Percentiles rank a stretch among this genome's conserved stretches.
Conservation (phyloP, 2,888 invertebrate genomes). For the Pyrocoelia pectoralis region DNA sequence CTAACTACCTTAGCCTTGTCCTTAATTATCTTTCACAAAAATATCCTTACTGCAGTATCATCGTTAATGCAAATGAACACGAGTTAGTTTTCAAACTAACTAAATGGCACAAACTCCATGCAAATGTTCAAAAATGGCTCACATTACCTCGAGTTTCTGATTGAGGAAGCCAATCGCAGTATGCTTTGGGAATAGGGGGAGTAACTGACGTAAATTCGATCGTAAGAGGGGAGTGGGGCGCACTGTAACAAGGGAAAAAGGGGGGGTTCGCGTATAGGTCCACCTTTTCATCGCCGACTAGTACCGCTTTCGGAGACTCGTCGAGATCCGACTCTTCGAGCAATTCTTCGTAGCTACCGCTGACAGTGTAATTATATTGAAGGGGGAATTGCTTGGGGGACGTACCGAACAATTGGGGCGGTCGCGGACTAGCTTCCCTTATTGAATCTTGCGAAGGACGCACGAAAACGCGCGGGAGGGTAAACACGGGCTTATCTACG, state of each 20-base stretch:
- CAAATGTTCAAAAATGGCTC: conserved; percentile 44
- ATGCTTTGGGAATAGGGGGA: conserved; percentile 52
- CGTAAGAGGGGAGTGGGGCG: conserved; percentile 22
- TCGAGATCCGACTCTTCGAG: conserved; percentile 13
- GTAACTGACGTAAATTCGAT: too few relatives aligned
- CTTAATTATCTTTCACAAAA: conserved; percentile 45
- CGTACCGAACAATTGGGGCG: conserved; percentile 51
- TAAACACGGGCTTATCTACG: conserved; percentile 49
- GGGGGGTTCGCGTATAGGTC: conserved; percentile 56
- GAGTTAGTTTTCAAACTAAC: conserved; percentile 48
- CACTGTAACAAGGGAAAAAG: conserved; percentile 53
- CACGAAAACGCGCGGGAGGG: conserved; percentile 54
- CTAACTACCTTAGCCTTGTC: conserved; percentile 54
- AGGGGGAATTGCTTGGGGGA: conserved; percentile 53
- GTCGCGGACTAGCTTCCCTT: conserved; percentile 38
- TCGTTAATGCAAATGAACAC: conserved; percentile 39
- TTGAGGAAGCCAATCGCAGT: conserved; percentile 58
- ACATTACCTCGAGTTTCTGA: conserved; percentile 56
- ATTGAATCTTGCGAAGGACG: conserved; percentile 44
- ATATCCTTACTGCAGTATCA: conserved; percentile 57
- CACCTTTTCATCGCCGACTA: conserved; percentile 29
- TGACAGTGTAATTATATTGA: conserved; percentile 44
- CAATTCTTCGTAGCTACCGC: conserved; percentile 24
- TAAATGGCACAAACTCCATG: conserved; percentile 53
- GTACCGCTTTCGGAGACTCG: conserved; percentile 12